These are phyloP conservation scores for Anagrus nilaparvatae DNA, from an alignment of 1,140 invertebrate species.

Conservation along the genomic window DNA sequence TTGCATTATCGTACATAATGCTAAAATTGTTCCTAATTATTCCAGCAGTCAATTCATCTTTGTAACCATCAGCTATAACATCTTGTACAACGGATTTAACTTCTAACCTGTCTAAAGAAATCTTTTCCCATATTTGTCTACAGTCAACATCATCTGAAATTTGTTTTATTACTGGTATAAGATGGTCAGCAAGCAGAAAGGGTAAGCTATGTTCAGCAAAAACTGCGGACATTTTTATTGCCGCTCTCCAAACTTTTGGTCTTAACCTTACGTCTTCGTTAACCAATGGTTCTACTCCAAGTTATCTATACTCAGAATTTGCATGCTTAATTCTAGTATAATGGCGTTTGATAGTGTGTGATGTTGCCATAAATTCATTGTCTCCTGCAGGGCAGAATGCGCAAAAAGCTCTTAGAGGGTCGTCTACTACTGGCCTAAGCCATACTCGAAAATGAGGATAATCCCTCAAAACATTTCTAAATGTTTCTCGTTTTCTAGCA, in stretches of 20 bases:
- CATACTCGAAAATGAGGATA: neutral
- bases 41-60: neutral
- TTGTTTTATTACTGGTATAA: constrained; percentile 5
- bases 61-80: neutral
- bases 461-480: no score
- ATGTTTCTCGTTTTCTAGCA: no score
- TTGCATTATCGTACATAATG: constrained; percentile 11
- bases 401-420: neutral
- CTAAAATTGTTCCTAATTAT: constrained; percentile 1
- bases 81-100: neutral
- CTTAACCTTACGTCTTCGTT: neutral
- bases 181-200: constrained; percentile 1
- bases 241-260: neutral
- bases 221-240: neutral
- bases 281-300: no score
- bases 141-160: neutral
- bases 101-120: neutral
- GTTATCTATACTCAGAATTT: neutral
- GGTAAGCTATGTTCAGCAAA: constrained; percentile 5
- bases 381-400: neutral
- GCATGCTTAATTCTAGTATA: neutral
- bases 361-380: neutral
- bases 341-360: neutral
- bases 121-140: neutral
- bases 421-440: neutral